Evolutionary conservation across 1,140 invertebrate species (phyloP).

Genomic region (Dufourea novaeangliae): DNA sequence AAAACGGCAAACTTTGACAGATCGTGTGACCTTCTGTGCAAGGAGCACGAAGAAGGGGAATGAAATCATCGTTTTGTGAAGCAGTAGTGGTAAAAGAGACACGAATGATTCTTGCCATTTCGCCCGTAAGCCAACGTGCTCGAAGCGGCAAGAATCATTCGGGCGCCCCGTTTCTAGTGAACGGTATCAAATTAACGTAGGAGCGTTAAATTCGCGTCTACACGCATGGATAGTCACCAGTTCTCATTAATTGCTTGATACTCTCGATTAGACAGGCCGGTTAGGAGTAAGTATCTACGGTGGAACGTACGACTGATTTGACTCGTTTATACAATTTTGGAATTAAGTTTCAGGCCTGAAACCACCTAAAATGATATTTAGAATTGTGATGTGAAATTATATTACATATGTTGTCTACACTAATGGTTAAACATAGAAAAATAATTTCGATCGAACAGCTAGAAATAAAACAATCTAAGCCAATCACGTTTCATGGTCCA

Average conservation of each 20-base stretch:
- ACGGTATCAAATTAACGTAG: neutral
- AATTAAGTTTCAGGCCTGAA: no score
- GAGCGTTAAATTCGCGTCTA: neutral
- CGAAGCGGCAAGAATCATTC: neutral
- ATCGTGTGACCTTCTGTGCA: slow-evolving; percentile 7
- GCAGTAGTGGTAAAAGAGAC: neutral
- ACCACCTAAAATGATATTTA: no score
- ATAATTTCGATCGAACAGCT: no score
- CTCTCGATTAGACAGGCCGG: neutral
- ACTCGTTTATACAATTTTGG: no score
- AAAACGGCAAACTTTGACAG: neutral
- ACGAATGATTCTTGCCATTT: neutral
- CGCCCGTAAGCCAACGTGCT: neutral
- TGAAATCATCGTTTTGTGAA: slow-evolving; percentile 9
- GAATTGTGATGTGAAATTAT: no score
- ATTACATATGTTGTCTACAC: no score
- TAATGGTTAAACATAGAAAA: no score
- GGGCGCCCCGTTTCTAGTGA: neutral
- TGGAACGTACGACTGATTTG: no score
- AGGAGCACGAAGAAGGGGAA: no score
- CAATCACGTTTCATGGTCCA: no score
- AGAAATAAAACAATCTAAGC: no score
- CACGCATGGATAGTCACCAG: neutral
- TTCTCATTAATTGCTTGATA: neutral
- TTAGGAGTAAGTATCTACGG: no score